These are phyloP conservation scores for Guaruba guarouba DNA, from an alignment of 2,113 vertebrate species.

Conservation along the genomic window DNA sequence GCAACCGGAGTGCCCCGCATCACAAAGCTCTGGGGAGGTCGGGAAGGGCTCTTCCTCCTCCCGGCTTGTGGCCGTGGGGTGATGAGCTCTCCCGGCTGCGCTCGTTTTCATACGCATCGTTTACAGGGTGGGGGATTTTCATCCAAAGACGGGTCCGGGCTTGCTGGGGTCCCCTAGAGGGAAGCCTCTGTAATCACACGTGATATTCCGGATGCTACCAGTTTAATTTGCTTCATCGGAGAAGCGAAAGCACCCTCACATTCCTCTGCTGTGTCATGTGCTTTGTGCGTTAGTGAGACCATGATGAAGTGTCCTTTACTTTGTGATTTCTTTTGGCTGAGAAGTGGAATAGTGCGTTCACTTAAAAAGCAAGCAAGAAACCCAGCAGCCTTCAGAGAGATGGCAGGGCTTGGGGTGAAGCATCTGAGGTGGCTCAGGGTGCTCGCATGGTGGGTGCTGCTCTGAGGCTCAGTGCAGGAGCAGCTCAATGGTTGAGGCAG, in stretches of 20 bases:
- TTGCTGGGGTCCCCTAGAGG: background rate
- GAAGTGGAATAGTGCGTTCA: background rate
- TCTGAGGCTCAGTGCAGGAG: background rate
- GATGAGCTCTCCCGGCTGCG: background rate
- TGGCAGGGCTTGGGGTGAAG: background rate
- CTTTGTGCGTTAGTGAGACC: background rate
- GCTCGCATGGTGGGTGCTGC: background rate
- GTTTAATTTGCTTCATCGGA: background rate
- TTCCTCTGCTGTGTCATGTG: background rate
- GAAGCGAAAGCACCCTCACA: background rate
- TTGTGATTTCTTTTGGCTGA: background rate
- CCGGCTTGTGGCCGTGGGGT: fast-evolving
- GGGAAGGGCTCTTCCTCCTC: background rate
- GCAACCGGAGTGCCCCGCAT: background rate
- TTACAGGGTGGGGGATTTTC: background rate
- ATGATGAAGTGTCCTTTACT: constrained; percentile 26
- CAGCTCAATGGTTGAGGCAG: background rate
- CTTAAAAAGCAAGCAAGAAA: background rate
- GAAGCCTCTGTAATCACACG: background rate
- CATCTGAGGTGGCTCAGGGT: fast-evolving
- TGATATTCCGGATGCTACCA: background rate
- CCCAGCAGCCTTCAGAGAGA: background rate
- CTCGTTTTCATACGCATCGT: background rate
- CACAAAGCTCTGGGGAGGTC: background rate
- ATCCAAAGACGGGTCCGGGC: background rate